Percentiles rank a stretch among this genome's conserved stretches.
These are phyloP conservation scores for Apostichopus leukothele DNA, from an alignment of 53 echinoderm and acorn worm genomes.

Conservation along the genomic window DNA sequence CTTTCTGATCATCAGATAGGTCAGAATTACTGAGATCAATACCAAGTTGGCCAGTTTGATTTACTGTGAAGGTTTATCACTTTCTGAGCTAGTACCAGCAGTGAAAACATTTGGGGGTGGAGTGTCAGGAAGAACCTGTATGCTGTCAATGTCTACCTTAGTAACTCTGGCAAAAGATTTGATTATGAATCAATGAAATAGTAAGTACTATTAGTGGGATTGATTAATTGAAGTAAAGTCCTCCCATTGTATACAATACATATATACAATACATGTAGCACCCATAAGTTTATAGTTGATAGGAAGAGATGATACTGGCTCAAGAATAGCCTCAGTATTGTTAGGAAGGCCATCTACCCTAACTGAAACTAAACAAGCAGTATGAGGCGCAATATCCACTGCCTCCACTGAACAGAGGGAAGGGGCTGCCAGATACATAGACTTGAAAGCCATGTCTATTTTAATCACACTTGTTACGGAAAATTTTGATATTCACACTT, in stretches of 20 bases:
- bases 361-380: slow-evolving; percentile 3
- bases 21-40: neutral
- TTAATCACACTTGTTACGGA: too few species aligned
- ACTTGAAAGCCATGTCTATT: too few species aligned
- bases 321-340: neutral
- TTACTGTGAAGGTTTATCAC: too few species aligned
- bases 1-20: neutral
- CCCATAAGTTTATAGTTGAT: slow-evolving; percentile 35
- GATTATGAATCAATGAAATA: neutral
- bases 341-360: neutral
- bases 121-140: too few species aligned
- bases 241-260: too few species aligned
- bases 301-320: slow-evolving; percentile 3
- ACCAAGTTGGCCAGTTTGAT: too few species aligned
- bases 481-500: too few species aligned
- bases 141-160: neutral
- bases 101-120: too few species aligned
- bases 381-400: slow-evolving; percentile 12
- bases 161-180: slow-evolving; percentile 32
- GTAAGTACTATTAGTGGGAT: too few species aligned
- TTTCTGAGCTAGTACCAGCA: too few species aligned
- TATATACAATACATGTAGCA: slow-evolving; percentile 1
- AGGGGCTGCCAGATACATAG: too few species aligned
- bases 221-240: too few species aligned
- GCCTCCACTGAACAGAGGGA: neutral